Conservation (phyloP, 1,140 invertebrate species). For the Nixonia krombeini region DNA sequence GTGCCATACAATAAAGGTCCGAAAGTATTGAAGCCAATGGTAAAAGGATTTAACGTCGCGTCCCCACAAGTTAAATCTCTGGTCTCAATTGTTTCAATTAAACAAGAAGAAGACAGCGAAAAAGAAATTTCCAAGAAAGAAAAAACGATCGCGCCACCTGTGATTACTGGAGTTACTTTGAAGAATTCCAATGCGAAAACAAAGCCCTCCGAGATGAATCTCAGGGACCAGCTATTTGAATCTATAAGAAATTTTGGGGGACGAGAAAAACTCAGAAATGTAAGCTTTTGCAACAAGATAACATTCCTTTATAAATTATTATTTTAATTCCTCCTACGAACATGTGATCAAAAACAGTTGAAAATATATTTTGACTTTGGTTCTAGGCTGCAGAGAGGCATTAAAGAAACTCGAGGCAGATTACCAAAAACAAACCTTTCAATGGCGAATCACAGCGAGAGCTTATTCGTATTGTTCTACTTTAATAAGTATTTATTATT, state of each 20-base stretch:
- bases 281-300: conserved; percentile 64
- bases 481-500: conserved; percentile 30
- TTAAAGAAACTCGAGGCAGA: conserved; percentile 16
- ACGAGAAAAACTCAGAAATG: conserved; percentile 71
- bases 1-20: conserved; percentile 14
- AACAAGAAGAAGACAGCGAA: conserved; percentile 15
- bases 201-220: conserved; percentile 68
- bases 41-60: conserved; percentile 55
- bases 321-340: neutral
- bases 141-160: conserved; percentile 61
- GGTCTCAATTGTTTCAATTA: conserved; percentile 21
- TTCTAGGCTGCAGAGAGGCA: conserved; percentile 39
- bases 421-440: no score
- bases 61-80: neutral
- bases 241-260: conserved; percentile 82
- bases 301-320: neutral
- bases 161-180: conserved; percentile 65
- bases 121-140: neutral
- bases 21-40: conserved; percentile 41
- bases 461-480: no score
- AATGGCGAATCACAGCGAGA: no score
- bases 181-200: conserved; percentile 58
- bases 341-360: neutral
- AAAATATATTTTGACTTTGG: neutral
- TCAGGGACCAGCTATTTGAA: conserved; percentile 78